phyloP scores from a whole-genome alignment of 92 coral and sea anemone genomes.

The Porites evermanni region DNA sequence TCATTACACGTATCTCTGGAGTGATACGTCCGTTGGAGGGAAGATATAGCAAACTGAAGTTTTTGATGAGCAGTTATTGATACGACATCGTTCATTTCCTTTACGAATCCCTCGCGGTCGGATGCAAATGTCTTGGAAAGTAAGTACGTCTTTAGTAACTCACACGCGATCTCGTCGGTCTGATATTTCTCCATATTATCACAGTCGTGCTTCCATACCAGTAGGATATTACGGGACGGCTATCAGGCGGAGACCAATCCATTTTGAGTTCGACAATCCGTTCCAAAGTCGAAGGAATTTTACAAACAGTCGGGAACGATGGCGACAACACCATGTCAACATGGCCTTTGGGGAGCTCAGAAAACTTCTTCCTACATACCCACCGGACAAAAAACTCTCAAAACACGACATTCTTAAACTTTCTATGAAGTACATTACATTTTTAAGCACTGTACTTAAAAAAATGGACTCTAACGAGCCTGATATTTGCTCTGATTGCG shows the following conservation, averaged over 20 bases:
- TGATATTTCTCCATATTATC: slow-evolving; percentile 13
- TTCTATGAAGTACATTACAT: slow-evolving; percentile 85
- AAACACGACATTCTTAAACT: slow-evolving; percentile 84
- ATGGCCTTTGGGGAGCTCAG: slow-evolving; percentile 87
- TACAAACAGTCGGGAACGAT: slow-evolving; percentile 87
- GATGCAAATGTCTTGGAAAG: slow-evolving; percentile 34
- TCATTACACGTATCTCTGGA: not conserved
- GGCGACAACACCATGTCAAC: slow-evolving; percentile 89
- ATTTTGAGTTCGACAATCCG: slow-evolving; percentile 27
- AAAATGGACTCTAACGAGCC: slow-evolving; percentile 56
- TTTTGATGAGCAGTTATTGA: not conserved
- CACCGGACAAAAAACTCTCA: slow-evolving; percentile 84
- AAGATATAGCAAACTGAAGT: slow-evolving; percentile 3
- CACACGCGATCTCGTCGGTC: slow-evolving; percentile 29
- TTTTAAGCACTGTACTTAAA: slow-evolving; percentile 70
- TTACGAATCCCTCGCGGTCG: slow-evolving; percentile 27
- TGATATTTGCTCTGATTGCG: slow-evolving; percentile 11
- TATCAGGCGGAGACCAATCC: slow-evolving; percentile 22
- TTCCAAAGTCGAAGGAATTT: slow-evolving; percentile 65
- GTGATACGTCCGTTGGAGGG: slow-evolving; percentile 40
- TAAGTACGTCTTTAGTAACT: not conserved
- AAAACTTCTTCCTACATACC: slow-evolving; percentile 81
- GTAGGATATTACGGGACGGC: slow-evolving; percentile 48
- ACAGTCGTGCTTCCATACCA: slow-evolving; percentile 29
- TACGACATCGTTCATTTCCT: not conserved